Percentiles rank a stretch among this genome's conserved stretches.
phyloP scores from a whole-genome alignment of 2,888 invertebrate species.

The Lissocephala sabroskyi region DNA sequence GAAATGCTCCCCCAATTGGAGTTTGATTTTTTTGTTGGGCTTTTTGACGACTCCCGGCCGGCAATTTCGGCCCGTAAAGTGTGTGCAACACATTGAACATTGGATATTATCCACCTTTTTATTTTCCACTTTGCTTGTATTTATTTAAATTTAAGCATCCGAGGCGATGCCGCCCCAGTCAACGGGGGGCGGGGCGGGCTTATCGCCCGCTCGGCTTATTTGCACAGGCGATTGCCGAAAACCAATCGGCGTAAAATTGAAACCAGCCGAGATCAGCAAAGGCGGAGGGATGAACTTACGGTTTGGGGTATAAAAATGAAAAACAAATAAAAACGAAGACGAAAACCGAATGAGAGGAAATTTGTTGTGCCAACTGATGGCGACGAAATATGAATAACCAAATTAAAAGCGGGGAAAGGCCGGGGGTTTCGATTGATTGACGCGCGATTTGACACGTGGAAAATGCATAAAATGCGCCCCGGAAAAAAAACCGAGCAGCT shows the following conservation, averaged over 20 bases:
- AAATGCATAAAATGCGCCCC: conserved; percentile 48
- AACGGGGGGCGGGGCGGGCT: conserved; percentile 28
- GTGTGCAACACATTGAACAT: conserved; percentile 29
- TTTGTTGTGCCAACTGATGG: conserved; percentile 35
- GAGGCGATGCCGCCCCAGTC: not conserved
- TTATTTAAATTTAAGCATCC: conserved; percentile 55
- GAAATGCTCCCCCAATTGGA: too few relatives aligned
- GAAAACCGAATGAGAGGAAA: conserved; percentile 29
- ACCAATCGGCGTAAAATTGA: conserved; percentile 73
- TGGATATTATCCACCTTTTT: conserved; percentile 37
- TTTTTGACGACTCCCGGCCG: too few relatives aligned
- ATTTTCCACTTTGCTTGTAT: conserved; percentile 60
- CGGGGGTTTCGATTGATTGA: conserved; percentile 54
- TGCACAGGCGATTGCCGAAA: conserved; percentile 72
- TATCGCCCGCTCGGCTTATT: conserved; percentile 69
- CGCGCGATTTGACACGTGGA: conserved; percentile 66
- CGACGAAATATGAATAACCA: conserved; percentile 40
- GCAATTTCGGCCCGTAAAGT: conserved; percentile 17
- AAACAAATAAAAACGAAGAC: conserved; percentile 42
- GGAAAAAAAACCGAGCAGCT: conserved; percentile 42
- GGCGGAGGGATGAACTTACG: conserved; percentile 32
- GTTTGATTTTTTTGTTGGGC: too few relatives aligned
- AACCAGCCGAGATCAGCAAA: conserved; percentile 51
- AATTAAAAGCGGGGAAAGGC: conserved; percentile 49
- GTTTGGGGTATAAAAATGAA: conserved; percentile 49